Percentiles rank a stretch among this genome's conserved stretches.
These are phyloP conservation scores for Callocephalon fimbriatum DNA, from an alignment of 2,113 vertebrate species.

Conservation along the genomic window DNA sequence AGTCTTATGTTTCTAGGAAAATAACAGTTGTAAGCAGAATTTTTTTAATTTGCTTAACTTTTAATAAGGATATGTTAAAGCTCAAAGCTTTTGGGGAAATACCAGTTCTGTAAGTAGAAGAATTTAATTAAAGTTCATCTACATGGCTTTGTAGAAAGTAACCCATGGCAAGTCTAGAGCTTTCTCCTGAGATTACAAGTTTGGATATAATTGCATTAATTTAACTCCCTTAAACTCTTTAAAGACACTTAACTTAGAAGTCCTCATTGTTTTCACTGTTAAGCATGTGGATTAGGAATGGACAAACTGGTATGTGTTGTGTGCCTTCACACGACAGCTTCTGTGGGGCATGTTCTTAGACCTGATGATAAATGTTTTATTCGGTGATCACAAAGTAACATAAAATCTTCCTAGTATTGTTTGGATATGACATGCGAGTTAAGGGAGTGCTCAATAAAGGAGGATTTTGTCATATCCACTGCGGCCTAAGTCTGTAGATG, in stretches of 20 bases:
- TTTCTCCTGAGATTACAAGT: not conserved
- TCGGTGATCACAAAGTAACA: not conserved
- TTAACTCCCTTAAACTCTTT: not conserved
- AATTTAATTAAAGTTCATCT: constrained; percentile 29
- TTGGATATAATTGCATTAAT: not conserved
- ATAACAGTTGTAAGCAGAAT: not conserved
- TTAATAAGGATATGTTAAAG: not conserved
- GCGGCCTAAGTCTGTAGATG: not conserved
- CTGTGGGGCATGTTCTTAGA: not conserved
- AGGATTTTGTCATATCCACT: not conserved
- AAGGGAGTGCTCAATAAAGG: not conserved
- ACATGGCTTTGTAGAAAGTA: not conserved
- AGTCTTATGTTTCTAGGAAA: not conserved
- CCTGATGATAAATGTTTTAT: not conserved
- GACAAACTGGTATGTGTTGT: not conserved
- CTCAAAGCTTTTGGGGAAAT: not conserved
- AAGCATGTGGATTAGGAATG: not conserved
- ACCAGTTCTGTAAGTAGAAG: not conserved
- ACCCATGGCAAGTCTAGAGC: not conserved
- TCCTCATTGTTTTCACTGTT: not conserved
- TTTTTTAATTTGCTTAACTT: not conserved
- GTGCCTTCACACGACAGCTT: not conserved
- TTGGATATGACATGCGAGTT: not conserved
- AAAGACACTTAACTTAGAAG: not conserved
- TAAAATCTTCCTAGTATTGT: not conserved